Percentiles rank a stretch among this genome's conserved stretches.
phyloP scores from a whole-genome alignment of 2,888 invertebrate species.

The Diplazon laetatorius region DNA sequence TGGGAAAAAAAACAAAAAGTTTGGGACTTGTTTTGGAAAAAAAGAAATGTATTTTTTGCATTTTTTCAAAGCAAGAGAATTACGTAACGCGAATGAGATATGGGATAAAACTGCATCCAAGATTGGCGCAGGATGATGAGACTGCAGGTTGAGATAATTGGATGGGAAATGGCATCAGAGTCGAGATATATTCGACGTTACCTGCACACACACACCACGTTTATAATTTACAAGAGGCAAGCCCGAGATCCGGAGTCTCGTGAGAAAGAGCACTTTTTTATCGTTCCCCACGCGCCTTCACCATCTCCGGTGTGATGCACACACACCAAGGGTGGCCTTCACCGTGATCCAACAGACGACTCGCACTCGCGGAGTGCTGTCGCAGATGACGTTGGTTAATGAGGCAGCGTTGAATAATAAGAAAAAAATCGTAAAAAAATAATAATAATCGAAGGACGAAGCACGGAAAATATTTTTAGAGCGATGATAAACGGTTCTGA shows the following conservation, averaged over 20 bases:
- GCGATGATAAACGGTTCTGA: neutral
- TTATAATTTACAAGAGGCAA: conserved; percentile 37
- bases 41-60: neutral
- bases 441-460: too few relatives aligned
- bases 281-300: conserved; percentile 9
- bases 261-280: conserved; percentile 28
- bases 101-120: neutral
- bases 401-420: conserved; percentile 22
- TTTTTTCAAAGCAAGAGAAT: neutral
- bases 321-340: conserved; percentile 14
- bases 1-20: too few relatives aligned
- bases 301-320: conserved; percentile 27
- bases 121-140: neutral
- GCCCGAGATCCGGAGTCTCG: conserved; percentile 10
- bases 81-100: neutral
- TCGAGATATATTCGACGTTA: conserved; percentile 23
- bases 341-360: neutral
- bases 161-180: conserved; percentile 14
- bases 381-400: conserved; percentile 25
- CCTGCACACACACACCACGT: too few relatives aligned
- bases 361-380: neutral
- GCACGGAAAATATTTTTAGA: neutral
- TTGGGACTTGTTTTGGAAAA: too few relatives aligned
- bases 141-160: conserved; percentile 11
- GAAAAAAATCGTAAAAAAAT: neutral